Base-by-base conservation (phyloP, 2,888 invertebrate species). In the Harpagoxenus sublaevis region DNA sequence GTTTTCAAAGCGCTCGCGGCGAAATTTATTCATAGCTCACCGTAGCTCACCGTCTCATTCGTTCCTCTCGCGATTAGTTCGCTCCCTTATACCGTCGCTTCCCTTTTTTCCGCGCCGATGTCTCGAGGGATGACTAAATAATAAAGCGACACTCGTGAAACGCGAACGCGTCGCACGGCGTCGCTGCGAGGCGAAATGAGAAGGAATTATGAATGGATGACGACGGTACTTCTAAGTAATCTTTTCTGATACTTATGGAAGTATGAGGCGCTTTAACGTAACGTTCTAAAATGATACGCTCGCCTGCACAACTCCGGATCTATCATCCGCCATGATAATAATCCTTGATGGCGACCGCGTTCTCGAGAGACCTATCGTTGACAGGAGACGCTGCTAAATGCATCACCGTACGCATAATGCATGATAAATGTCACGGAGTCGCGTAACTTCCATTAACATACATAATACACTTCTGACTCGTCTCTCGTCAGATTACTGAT, bases 11-110 rank as follows among this genome's bases (percentile, higher is more conserved):
- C 31, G 66, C 51, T 66, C 68, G n/a, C n/a, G 31, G 74, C 82
- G 83, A 84, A 92, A 91, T 91, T 92, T 91, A 91, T 91, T 91
- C 88, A 89, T 88, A 86, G 85, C 79, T 35, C 35, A 35, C 35
- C 57, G 57, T 45, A 71, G 57, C 28, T 79, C 71, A 57, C 35
- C 73, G 23, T 78, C 73, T 60, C 74, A 73, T 63, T 62, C 84
- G 81, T 68, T 70, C 35, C 68, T 31, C 62, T 51, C 39, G 51
- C 66, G 57, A 81, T 60, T 81, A 81, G 74, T 28, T 66, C 48
- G 55, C n/a, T 73, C 57, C 42, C 31, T 68, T 42, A 55, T 42
- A 55, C 42, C 45, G 48, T 12, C 60, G 55, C 65, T 42, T 18
- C 45, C 63, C 74, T 86, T 77, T 87, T 90, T 88, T 88, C 84